Evolutionary conservation across 2,797 vertebrate species (phyloP), one percentile per base, ranked within the genome.

Genomic region (Huso huso): DNA sequence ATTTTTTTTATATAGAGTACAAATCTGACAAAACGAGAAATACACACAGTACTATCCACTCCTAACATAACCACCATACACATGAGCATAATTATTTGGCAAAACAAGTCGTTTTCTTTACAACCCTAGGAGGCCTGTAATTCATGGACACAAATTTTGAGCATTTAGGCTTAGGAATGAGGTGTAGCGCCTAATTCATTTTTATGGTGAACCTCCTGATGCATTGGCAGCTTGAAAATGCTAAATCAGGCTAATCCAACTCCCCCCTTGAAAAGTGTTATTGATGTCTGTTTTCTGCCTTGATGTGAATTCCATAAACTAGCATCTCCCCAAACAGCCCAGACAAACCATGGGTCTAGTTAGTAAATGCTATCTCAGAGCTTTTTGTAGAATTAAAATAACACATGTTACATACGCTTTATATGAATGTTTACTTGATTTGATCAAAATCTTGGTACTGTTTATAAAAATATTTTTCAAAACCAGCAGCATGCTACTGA

Each of bases 191-290:
- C 69, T 67, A 52, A 65, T 63, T 49, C 50, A 60, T 70, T 66
- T 69, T 63, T 51, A 70, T 67, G 52, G 59, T 23, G 69, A 70
- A 60, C 61, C 50, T n/a, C 8, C 65, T 50, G 50, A 13, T 49
- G 8, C 61, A 57, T 51, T 63, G 65, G 53, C 69, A 15, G 60
- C 7, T 62, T 51, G 9, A 48, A 58, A 65, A 66, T 37, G 61
- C 53, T 57, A 53, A 58, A 48, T 52, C 61, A 63, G 69, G 51
- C 51, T 63, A 67, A 70, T 63, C 48, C 15, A 8, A 10, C 15
- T 48, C 53, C 49, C 49, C n/a, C n/a, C 62, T 59, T 70, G 7
- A 67, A 58, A 70, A 7, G 62, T 59, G 53, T 67, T 61, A 67
- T 52, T 64, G 61, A 67, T 51, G 65, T 18, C 9, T 48, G 7